Conservation (phyloP, 2,888 invertebrate genomes). For the Aquatica leii region DNA sequence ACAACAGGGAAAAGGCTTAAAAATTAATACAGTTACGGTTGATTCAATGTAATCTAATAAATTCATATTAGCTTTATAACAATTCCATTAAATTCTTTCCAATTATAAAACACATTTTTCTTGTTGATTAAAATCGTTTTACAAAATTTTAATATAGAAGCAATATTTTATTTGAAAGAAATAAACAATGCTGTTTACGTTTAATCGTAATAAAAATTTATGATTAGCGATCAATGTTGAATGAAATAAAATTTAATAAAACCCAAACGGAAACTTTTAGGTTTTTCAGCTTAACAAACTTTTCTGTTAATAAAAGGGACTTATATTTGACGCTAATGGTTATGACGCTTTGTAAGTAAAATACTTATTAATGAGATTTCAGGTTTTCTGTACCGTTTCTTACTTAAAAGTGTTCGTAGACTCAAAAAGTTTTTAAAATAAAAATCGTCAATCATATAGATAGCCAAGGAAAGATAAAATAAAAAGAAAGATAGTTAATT, state of each 20-base stretch:
- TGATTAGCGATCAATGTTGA: constrained; percentile 49
- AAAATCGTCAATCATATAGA: neutral
- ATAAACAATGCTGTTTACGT: neutral
- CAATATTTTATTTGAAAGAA: no score
- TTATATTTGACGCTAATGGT: constrained; percentile 52
- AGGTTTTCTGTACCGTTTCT: constrained; percentile 1
- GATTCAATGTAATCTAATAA: no score
- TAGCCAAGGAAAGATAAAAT: neutral
- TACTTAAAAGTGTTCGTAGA: neutral
- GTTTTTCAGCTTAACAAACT: constrained; percentile 46
- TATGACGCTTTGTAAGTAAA: constrained; percentile 37
- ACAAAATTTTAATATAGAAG: no score
- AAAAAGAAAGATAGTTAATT: no score
- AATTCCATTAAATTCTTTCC: no score
- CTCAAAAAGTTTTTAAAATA: neutral
- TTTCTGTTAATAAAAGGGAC: constrained; percentile 51
- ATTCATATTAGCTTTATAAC: no score
- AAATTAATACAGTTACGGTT: no score
- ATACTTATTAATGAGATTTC: constrained; percentile 30
- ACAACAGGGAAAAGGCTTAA: no score
- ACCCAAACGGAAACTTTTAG: constrained; percentile 38
- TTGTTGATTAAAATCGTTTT: no score
- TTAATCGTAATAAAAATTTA: neutral
- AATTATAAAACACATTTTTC: no score
- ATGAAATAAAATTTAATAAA: constrained; percentile 51